A percentile compares a stretch with the other conserved stretches of the same genome.
These are phyloP conservation scores for Drosophila santomea DNA, from an alignment of 1,140 invertebrate species.

Conservation along the genomic window DNA sequence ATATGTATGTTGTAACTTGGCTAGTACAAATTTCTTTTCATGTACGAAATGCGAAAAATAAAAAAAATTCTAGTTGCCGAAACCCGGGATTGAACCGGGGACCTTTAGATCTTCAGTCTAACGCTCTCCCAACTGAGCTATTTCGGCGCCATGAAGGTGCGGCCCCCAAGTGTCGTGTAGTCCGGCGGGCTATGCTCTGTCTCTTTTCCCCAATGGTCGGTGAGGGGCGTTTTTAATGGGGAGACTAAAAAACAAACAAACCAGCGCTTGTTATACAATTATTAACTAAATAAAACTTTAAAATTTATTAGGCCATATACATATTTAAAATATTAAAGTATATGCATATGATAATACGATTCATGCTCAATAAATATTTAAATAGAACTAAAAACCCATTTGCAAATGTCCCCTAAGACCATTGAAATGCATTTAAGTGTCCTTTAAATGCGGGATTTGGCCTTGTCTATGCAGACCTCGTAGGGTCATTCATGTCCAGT, in stretches of 20 bases:
- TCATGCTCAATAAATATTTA: neutral
- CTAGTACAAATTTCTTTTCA: too few species aligned
- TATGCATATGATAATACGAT: neutral
- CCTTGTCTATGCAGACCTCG: neutral
- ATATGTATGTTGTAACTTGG: too few species aligned
- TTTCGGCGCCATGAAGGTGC: conserved; percentile 22
- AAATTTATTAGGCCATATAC: too few species aligned
- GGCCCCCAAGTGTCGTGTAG: neutral
- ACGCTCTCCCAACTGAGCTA: conserved; percentile 93
- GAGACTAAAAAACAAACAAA: neutral
- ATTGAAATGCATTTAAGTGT: neutral
- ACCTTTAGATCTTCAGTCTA: conserved; percentile 93
- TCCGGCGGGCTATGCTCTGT: neutral
- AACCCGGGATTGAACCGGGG: conserved; percentile 91
- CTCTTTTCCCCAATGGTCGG: neutral
- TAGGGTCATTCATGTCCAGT: conserved; percentile 33
- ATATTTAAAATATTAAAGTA: neutral
- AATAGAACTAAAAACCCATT: neutral
- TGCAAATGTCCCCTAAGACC: neutral
- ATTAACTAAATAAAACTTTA: too few species aligned
- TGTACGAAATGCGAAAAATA: neutral
- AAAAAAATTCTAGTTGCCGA: conserved; percentile 85
- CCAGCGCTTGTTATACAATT: too few species aligned
- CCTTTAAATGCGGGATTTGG: neutral
- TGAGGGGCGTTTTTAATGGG: neutral